A percentile compares a stretch with the other conserved stretches of the same genome.
Evolutionary conservation across 2,113 vertebrate genomes (phyloP).

Genomic region (Amblyornis subalaris): DNA sequence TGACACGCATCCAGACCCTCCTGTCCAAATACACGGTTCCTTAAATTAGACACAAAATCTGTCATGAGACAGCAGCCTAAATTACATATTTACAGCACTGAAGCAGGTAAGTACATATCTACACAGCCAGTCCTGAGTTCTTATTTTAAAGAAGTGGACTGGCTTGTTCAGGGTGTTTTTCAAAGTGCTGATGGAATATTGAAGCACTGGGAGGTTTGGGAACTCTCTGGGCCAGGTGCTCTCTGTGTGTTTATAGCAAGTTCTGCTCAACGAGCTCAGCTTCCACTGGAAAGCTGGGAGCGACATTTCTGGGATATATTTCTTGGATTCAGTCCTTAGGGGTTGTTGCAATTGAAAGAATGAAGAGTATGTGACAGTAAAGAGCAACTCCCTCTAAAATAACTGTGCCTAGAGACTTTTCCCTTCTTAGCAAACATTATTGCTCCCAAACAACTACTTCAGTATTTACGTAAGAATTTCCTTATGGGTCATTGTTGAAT

Average conservation of each 20-base stretch:
- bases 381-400: not conserved
- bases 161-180: not conserved
- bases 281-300: not conserved
- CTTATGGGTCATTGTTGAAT: not conserved
- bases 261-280: not conserved
- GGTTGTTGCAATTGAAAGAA: not conserved
- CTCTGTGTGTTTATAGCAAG: not conserved
- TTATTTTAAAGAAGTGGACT: not conserved
- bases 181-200: not conserved
- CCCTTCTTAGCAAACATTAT: not conserved
- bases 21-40: conserved; percentile 3
- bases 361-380: not conserved
- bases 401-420: not conserved
- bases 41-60: conserved; percentile 36
- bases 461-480: not conserved
- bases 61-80: conserved; percentile 4
- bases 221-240: not conserved
- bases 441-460: not conserved
- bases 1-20: not conserved
- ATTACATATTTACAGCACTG: not conserved
- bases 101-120: not conserved
- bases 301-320: not conserved
- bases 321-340: not conserved
- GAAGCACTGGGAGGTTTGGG: not conserved
- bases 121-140: not conserved